These are phyloP conservation scores for Chymomyza fuscimana DNA, from an alignment of 2,888 invertebrate species.

Conservation along the genomic window DNA sequence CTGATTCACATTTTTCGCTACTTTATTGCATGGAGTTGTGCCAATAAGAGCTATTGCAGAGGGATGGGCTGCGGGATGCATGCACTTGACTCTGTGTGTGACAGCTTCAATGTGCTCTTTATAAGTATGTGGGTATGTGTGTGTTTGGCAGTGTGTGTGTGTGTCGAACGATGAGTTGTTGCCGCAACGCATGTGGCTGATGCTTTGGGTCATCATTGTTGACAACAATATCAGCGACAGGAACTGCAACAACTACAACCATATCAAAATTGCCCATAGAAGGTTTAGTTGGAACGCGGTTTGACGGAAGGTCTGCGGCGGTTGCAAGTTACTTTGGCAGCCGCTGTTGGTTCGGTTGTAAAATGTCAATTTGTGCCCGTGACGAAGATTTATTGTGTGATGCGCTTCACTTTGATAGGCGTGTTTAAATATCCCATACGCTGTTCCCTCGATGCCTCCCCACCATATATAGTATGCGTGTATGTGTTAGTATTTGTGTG, in stretches of 20 bases:
- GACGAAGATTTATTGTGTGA: constrained; percentile 69
- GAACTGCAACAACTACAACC: constrained; percentile 43
- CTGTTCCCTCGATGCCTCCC: not conserved
- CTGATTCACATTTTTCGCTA: constrained; percentile 5
- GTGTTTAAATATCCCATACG: constrained; percentile 49
- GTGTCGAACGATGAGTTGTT: constrained; percentile 56
- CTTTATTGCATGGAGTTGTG: constrained; percentile 36
- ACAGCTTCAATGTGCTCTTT: constrained; percentile 49
- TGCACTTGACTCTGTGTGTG: constrained; percentile 39
- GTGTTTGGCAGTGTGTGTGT: constrained; percentile 28
- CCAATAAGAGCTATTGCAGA: constrained; percentile 51
- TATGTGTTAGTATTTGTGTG: constrained; percentile 12
- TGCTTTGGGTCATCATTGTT: constrained; percentile 69
- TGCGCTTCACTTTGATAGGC: constrained; percentile 54
- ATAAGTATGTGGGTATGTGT: constrained; percentile 9
- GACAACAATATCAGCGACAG: constrained; percentile 68
- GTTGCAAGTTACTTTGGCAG: constrained; percentile 59
- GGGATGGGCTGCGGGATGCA: constrained; percentile 30
- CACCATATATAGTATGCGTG: not conserved
- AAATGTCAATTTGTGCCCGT: constrained; percentile 69
- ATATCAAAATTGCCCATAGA: constrained; percentile 21
- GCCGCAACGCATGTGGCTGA: constrained; percentile 70
- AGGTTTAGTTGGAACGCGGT: constrained; percentile 31
- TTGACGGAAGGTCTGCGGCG: constrained; percentile 16
- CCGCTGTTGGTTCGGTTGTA: constrained; percentile 54